Percentiles rank a stretch among this genome's conserved stretches.
Evolutionary conservation across 2,888 invertebrate genomes (phyloP).

Genomic region (Bembecia ichneumoniformis): DNA sequence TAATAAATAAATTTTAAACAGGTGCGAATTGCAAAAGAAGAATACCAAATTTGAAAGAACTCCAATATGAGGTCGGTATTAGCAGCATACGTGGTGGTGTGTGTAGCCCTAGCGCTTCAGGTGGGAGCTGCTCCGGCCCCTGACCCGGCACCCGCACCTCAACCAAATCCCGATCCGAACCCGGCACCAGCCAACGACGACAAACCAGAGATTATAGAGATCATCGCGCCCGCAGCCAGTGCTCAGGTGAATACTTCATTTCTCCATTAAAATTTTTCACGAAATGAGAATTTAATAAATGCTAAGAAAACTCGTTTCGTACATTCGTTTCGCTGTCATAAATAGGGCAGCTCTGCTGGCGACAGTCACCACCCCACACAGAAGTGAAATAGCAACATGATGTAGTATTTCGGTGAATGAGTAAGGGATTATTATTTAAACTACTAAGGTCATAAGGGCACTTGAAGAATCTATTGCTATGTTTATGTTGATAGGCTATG

Average conservation of each 20-base stretch:
- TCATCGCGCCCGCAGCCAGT: conserved; percentile 62
- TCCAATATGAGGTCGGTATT: conserved; percentile 35
- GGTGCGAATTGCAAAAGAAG: conserved; percentile 5
- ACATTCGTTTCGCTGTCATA: not conserved
- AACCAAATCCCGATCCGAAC: conserved; percentile 26
- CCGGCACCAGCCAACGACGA: conserved; percentile 39
- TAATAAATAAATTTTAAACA: not conserved
- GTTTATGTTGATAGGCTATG: too few species aligned
- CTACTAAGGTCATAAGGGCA: too few species aligned
- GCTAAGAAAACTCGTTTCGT: too few species aligned
- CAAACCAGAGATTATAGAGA: conserved; percentile 63
- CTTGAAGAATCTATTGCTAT: too few species aligned
- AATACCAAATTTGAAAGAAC: conserved; percentile 1
- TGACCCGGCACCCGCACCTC: conserved; percentile 26
- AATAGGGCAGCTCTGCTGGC: too few species aligned
- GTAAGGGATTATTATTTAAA: too few species aligned
- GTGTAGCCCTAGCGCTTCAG: conserved; percentile 21
- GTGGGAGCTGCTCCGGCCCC: conserved; percentile 27
- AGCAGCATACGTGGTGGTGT: conserved; percentile 26
- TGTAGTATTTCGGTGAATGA: too few species aligned
- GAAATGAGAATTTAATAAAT: too few species aligned
- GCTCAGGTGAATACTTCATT: conserved; percentile 44
- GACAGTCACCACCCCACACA: too few species aligned
- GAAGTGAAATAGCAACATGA: too few species aligned
- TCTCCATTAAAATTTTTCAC: conserved; percentile 1